Evolutionary conservation across 2,113 vertebrate species (phyloP).

Genomic region (Alligator sinensis): DNA sequence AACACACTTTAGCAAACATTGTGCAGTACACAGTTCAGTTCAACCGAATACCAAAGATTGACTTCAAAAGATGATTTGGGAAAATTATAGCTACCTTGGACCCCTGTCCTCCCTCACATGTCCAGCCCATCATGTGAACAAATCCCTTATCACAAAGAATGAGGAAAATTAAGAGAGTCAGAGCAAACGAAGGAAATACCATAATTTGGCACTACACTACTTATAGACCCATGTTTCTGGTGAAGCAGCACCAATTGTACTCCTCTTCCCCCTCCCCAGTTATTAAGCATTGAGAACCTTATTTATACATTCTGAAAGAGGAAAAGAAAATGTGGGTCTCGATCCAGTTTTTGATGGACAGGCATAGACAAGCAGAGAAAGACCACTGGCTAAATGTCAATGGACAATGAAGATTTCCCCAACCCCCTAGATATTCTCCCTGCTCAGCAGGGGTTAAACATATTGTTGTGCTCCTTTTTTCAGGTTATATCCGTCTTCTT

Average conservation of each 20-base stretch:
- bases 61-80: not conserved
- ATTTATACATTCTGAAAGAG: not conserved
- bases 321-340: too few relatives aligned
- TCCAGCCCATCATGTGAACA: not conserved
- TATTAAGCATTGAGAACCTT: not conserved
- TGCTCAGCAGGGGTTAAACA: not conserved
- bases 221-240: not conserved
- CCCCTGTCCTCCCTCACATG: not conserved
- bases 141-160: not conserved
- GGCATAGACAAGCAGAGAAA: not conserved
- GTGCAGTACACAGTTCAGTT: not conserved
- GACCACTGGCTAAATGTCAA: not conserved
- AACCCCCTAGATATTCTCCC: not conserved
- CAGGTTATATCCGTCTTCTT: too few relatives aligned
- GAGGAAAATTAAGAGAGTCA: not conserved
- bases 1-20: not conserved
- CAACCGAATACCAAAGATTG: conserved; percentile 11
- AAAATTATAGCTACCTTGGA: not conserved
- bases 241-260: not conserved
- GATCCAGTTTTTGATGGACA: not conserved
- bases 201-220: not conserved
- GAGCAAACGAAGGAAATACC: not conserved
- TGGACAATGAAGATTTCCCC: not conserved
- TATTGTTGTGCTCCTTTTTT: not conserved
- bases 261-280: not conserved